A percentile compares a stretch with the other conserved stretches of the same genome.
phyloP scores from a whole-genome alignment of 2,888 invertebrate species.

The Pinctada fucata region DNA sequence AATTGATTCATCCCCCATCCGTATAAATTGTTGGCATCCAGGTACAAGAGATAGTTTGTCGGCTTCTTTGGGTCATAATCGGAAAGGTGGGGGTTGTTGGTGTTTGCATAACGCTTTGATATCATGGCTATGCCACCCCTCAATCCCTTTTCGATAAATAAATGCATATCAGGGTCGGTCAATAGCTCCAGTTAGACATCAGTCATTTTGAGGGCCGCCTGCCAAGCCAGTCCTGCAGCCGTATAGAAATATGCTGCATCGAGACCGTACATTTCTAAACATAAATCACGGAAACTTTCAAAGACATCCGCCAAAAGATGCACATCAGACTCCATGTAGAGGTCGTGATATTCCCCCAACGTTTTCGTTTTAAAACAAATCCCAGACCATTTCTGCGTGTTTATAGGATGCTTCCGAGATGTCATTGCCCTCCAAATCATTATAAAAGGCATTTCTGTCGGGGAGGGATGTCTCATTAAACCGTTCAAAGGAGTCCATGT shows the following conservation, averaged over 20 bases:
- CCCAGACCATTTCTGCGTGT: conserved; percentile 36
- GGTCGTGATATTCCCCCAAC: conserved; percentile 40
- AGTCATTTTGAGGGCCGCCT: conserved; percentile 19
- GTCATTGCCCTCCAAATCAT: not conserved
- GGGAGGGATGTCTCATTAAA: conserved; percentile 20
- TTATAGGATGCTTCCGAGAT: conserved; percentile 41
- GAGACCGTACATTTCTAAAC: conserved; percentile 44
- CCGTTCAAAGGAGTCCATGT: not conserved
- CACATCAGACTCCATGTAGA: conserved; percentile 36
- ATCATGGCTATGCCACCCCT: conserved; percentile 53
- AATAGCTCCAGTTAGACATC: conserved; percentile 52
- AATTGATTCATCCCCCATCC: conserved; percentile 64
- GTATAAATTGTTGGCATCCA: conserved; percentile 51
- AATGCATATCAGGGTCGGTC: conserved; percentile 59
- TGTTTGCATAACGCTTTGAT: conserved; percentile 51
- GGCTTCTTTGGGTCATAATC: conserved; percentile 17
- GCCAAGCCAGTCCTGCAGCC: conserved; percentile 58
- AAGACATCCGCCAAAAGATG: conserved; percentile 36
- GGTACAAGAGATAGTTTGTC: conserved; percentile 33
- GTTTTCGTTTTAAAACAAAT: conserved; percentile 14
- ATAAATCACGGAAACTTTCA: conserved; percentile 34
- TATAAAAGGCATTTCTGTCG: not conserved
- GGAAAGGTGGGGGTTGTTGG: conserved; percentile 34
- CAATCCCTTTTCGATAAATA: conserved; percentile 52
- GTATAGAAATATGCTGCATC: conserved; percentile 65